phyloP scores from a whole-genome alignment of 2,888 invertebrate genomes.

The Acheta domesticus region DNA sequence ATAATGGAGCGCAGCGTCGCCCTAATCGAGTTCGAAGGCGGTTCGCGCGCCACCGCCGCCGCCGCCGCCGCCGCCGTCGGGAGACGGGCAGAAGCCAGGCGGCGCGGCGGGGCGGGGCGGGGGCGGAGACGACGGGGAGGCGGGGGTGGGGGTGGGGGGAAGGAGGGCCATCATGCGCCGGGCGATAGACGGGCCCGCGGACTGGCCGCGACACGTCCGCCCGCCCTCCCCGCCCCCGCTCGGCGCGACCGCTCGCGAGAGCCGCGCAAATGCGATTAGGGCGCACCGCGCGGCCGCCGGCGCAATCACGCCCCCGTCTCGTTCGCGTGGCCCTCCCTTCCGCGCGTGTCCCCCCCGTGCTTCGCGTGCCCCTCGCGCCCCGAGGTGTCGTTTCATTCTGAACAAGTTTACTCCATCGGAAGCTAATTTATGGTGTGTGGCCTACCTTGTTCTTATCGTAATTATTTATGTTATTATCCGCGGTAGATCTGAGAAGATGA shows the following conservation, averaged over 20 bases:
- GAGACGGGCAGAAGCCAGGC: neutral
- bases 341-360: too few species aligned
- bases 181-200: neutral
- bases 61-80: neutral
- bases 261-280: neutral
- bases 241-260: neutral
- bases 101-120: neutral
- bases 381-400: too few species aligned
- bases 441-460: too few species aligned
- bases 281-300: neutral
- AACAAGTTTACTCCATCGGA: too few species aligned
- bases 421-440: too few species aligned
- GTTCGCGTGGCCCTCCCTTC: too few species aligned
- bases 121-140: neutral
- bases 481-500: too few species aligned
- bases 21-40: slow-evolving; percentile 18
- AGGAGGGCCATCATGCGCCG: neutral
- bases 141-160: neutral
- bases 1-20: slow-evolving; percentile 6
- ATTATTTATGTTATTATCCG: too few species aligned
- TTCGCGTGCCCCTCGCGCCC: too few species aligned
- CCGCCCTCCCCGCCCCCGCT: neutral
- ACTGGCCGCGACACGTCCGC: neutral
- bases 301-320: neutral
- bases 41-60: neutral